Percentiles rank a stretch among this genome's conserved stretches.
Evolutionary conservation across 2,113 vertebrate species (phyloP).

Genomic region (Ciconia maguari): DNA sequence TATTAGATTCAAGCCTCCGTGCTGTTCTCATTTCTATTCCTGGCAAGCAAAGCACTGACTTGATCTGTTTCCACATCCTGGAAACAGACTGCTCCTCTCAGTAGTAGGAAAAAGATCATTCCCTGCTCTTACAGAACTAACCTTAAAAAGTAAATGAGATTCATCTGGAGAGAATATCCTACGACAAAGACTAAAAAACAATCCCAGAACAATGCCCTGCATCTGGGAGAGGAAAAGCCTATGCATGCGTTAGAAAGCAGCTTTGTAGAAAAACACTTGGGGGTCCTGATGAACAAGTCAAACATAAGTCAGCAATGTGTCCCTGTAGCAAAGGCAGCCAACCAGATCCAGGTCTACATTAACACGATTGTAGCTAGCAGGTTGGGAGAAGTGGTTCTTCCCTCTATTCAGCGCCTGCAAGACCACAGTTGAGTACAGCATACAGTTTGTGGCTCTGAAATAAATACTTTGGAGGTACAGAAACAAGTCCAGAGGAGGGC

Average conservation of each 20-base stretch:
- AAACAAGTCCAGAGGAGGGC: not conserved
- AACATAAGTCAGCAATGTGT: not conserved
- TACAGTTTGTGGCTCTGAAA: not conserved
- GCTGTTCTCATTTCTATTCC: not conserved
- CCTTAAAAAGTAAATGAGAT: not conserved
- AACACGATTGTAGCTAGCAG: not conserved
- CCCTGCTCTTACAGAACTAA: not conserved
- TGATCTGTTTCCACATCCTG: slow-evolving; percentile 8
- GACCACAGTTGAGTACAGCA: not conserved
- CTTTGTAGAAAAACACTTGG: not conserved
- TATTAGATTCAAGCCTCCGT: not conserved
- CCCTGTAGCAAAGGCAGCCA: not conserved
- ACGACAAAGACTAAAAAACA: not conserved
- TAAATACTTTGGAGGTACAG: not conserved
- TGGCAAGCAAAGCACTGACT: slow-evolving; percentile 11
- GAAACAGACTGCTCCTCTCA: not conserved
- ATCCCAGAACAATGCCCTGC: not conserved
- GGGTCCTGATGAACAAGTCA: not conserved
- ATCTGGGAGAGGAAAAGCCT: not conserved
- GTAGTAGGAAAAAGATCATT: not conserved
- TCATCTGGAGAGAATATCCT: not conserved
- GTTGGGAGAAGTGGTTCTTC: not conserved
- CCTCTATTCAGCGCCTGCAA: not conserved
- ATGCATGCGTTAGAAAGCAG: not conserved
- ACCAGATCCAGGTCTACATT: not conserved